Conservation (phyloP, 2,113 vertebrate species). For the Tragulus kanchil region DNA sequence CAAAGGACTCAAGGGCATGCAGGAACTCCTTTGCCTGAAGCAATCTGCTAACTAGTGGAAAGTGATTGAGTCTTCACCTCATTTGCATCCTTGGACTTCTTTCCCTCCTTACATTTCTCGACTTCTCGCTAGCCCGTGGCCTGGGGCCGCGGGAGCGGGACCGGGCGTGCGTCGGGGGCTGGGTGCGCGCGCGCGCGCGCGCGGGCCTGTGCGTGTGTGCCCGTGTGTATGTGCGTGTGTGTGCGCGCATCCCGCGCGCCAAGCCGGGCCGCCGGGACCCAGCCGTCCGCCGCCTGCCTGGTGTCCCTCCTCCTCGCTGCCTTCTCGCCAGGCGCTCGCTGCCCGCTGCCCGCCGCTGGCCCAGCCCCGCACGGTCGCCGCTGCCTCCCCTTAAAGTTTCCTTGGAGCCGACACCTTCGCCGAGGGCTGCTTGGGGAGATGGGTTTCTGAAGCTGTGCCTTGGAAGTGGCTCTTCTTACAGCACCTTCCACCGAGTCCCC, state of each 20-base stretch:
- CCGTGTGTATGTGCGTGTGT: slow-evolving; percentile 36
- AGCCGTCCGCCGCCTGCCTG: neutral
- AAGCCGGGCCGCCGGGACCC: slow-evolving; percentile 43
- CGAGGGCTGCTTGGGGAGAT: neutral
- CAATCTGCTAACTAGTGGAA: neutral
- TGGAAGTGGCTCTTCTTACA: neutral
- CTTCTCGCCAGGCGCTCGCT: neutral
- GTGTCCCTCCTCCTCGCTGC: slow-evolving; percentile 5
- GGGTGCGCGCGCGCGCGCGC: slow-evolving; percentile 37
- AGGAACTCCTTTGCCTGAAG: no score
- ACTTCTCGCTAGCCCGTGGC: neutral
- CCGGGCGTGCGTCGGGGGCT: slow-evolving; percentile 25
- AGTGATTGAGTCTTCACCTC: rapidly evolving
- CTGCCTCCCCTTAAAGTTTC: slow-evolving; percentile 76
- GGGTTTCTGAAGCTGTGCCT: neutral
- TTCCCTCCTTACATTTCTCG: rapidly evolving
- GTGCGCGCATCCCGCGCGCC: slow-evolving; percentile 38
- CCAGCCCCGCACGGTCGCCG: neutral
- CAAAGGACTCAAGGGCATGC: neutral
- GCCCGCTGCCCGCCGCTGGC: neutral
- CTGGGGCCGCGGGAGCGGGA: neutral
- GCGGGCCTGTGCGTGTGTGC: neutral
- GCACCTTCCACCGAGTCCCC: neutral
- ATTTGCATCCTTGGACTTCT: neutral
- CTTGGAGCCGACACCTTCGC: neutral